Base-by-base conservation (phyloP, 92 coral and sea anemone genomes). In the Blastomussa wellsi region DNA sequence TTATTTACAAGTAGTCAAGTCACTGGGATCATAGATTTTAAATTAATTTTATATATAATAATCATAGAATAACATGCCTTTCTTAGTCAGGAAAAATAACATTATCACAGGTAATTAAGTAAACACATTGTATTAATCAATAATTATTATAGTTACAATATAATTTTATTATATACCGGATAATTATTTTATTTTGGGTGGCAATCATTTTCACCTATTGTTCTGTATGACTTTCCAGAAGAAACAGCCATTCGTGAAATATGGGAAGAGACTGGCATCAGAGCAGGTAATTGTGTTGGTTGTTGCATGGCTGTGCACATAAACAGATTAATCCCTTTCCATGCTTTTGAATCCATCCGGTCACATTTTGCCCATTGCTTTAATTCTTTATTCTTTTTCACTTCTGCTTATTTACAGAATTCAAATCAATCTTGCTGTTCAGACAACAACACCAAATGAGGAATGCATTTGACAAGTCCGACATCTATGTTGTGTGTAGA, bases 381-480 rank as follows among this genome's bases (percentile, higher is more conserved):
- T 4, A 53, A 32, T 44, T 1, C 42, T 29, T 36, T 84, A 7
- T 2, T 76, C 41, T 85, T 19, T 28, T 38, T 10, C 4, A 66
- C 26, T 57, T 6, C 41, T 68, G 19, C 73, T 68, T 44, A 39
- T 82, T 59, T 48, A 29, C 92, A 94, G 98, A 94, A 82, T 94
- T 92, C 89, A 92, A 88, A 76, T 92, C 98, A 35, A 70, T 94
- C 38, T 67, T 94, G 26, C 79, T 94, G 62, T 94, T 94, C 65
- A 91, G 98, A 77, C 95, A 94, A 51, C 98, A 94, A 76, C 98
- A 92, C 70, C 79, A 85, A 84, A 90, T 92, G 95, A 90, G 74
- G 78, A 79, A 87, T 44, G 91, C 98, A 19, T 94, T 92, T 76
- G 87, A 88, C 84, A 92, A 91, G 84, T 94, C 98, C 20, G 98